Evolutionary conservation across 2,797 vertebrate species (phyloP).

Genomic region (Danio albolineatus): DNA sequence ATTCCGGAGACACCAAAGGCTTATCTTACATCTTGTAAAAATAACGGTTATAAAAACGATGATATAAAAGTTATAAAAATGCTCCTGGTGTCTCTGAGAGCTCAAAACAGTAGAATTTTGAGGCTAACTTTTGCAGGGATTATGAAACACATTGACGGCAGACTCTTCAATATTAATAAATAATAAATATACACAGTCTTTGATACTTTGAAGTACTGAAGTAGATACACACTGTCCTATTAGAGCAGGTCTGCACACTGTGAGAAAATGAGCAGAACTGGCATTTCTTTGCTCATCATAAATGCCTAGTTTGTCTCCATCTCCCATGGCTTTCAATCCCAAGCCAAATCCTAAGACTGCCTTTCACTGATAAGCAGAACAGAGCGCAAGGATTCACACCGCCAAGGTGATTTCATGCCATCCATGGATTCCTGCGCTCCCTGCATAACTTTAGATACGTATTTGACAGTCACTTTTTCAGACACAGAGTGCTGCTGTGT

Average conservation of each 20-base stretch:
- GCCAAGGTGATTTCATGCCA: conserved; percentile 57
- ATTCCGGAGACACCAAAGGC: too few species aligned
- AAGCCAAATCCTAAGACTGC: conserved; percentile 61
- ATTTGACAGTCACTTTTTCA: conserved; percentile 30
- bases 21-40: too few species aligned
- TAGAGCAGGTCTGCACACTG: neutral
- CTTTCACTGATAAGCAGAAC: conserved; percentile 55
- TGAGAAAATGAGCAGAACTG: conserved; percentile 5
- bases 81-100: too few species aligned
- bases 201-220: neutral
- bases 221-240: neutral
- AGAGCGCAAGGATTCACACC: conserved; percentile 33
- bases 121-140: too few species aligned
- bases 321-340: conserved; percentile 43
- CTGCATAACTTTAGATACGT: conserved; percentile 30
- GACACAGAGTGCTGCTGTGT: neutral
- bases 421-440: conserved; percentile 30
- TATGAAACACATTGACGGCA: too few species aligned
- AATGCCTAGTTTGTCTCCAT: conserved; percentile 41
- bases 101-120: too few species aligned
- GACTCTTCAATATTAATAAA: too few species aligned
- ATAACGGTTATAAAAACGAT: too few species aligned
- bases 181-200: too few species aligned
- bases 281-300: conserved; percentile 41
- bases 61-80: too few species aligned